A percentile compares a stretch with the other conserved stretches of the same genome.
Evolutionary conservation across 1,140 invertebrate genomes (phyloP).

Genomic region (Leguminivora glycinivorella): DNA sequence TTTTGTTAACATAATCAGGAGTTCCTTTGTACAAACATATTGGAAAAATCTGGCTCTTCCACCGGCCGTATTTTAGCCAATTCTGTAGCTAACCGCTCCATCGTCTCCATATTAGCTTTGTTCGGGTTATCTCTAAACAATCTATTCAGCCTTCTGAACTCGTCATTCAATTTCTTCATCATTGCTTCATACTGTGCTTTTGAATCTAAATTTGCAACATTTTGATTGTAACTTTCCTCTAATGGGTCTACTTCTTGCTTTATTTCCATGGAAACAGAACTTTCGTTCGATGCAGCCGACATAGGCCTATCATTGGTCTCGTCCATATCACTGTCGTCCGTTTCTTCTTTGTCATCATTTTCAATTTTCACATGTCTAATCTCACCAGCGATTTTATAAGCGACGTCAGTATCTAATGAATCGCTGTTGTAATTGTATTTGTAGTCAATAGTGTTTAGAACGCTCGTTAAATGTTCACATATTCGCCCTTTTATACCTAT

Average conservation of each 20-base stretch:
- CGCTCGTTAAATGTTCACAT: constrained; percentile 32
- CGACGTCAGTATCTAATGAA: constrained; percentile 27
- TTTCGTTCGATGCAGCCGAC: constrained; percentile 7
- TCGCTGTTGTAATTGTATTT: constrained; percentile 17
- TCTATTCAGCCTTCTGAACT: constrained; percentile 39
- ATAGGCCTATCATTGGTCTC: neutral
- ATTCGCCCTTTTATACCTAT: constrained; percentile 30
- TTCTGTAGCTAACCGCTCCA: constrained; percentile 36
- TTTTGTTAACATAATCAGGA: neutral
- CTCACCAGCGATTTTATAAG: constrained; percentile 31
- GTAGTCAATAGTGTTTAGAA: constrained; percentile 25
- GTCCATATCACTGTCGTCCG: neutral
- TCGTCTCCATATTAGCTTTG: constrained; percentile 35
- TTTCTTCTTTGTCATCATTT: neutral
- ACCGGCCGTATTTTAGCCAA: constrained; percentile 39
- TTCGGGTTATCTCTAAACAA: constrained; percentile 38
- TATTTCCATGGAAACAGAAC: constrained; percentile 30
- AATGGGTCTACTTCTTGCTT: constrained; percentile 34
- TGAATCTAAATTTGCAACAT: neutral
- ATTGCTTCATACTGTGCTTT: constrained; percentile 31
- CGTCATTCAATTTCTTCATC: constrained; percentile 33
- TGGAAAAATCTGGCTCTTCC: constrained; percentile 30
- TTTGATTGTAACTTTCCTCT: constrained; percentile 25
- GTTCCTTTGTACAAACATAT: constrained; percentile 31
- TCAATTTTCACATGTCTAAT: constrained; percentile 5